Base-by-base conservation (phyloP, 2,888 invertebrate species). In the Lasioglossum zephyrum region DNA sequence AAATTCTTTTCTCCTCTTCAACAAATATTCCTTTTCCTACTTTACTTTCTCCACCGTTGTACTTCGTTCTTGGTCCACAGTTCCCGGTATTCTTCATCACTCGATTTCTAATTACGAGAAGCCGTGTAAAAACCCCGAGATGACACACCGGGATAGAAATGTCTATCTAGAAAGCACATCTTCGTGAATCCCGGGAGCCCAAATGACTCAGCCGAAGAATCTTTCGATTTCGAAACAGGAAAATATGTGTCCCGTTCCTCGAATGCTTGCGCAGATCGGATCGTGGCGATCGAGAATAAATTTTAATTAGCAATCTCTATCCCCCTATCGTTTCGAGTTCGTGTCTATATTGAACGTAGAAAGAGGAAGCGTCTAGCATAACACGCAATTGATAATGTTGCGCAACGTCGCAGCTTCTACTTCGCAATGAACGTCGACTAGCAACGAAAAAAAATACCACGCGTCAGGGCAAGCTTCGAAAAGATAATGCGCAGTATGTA, bases 171-270 rank as follows among this genome's bases (percentile, higher is more conserved):
- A 84, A 69, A 69, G 83, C 36, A 4, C 82, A 77, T 57, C 73
- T 66, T 44, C 73, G 76, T 77, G 36, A 82, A 82, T 84, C 36
- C 76, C 63, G 57, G 4, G 22, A 77, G 22, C 53, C 53, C 53
- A 9, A 22, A 53, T 83, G 77, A 84, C 5, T 77, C 84, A 78
- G 11, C 13, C 3, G 36, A 9, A 57, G 73, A 60, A 69, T 57
- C 47, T 60, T 22, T 77, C n/a, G 0, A 0, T 84, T 82, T 84
- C 84, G 83, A 83, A 69, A 73, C 41, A 47, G 57, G 36, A 57
- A 77, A 53, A 39, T 44, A 44, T 26, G 22, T 44, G 39, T 69
- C 6, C 41, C 26, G 57, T 84, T 83, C 77, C 47, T 39, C 13
- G 83, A 77, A 83, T 18, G 18, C 13, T 74, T 36, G 26, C 66